Percentiles rank a stretch among this genome's conserved stretches.
Evolutionary conservation across 2,113 vertebrate species (phyloP).

Genomic region (Cavia aperea): DNA sequence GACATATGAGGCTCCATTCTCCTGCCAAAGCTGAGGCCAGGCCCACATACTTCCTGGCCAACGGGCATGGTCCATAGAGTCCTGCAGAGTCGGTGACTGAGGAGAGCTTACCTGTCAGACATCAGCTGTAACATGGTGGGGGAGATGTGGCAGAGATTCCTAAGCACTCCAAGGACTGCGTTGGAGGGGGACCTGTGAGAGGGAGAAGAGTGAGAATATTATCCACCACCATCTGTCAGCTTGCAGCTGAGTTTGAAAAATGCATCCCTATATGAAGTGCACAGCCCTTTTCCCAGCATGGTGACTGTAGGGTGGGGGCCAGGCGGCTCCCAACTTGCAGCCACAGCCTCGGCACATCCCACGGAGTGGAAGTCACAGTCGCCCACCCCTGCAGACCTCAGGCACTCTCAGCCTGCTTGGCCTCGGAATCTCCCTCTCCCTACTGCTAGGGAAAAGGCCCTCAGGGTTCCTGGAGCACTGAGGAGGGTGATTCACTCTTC

Average conservation of each 20-base stretch:
- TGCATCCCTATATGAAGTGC: background rate
- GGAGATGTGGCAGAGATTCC: slow-evolving; percentile 34
- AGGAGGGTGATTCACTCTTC: background rate
- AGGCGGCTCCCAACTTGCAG: background rate
- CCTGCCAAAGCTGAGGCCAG: background rate
- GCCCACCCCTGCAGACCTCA: no score
- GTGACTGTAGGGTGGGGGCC: background rate
- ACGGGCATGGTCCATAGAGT: background rate
- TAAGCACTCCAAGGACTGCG: slow-evolving; percentile 44
- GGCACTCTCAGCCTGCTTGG: background rate
- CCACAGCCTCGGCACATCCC: background rate
- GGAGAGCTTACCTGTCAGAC: slow-evolving; percentile 51
- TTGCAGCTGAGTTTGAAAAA: slow-evolving; percentile 35
- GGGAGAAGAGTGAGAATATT: slow-evolving; percentile 53
- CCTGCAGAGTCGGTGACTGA: background rate
- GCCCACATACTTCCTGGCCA: background rate
- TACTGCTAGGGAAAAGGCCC: background rate
- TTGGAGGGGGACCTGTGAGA: slow-evolving; percentile 53
- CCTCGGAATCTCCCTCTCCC: background rate
- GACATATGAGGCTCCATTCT: background rate
- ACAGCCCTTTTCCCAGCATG: background rate
- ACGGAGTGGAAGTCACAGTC: background rate
- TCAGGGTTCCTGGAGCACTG: background rate
- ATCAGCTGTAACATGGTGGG: slow-evolving; percentile 39
- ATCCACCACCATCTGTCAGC: slow-evolving; percentile 29